Conservation (phyloP, 2,113 vertebrate species). For the Bubo bubo region DNA sequence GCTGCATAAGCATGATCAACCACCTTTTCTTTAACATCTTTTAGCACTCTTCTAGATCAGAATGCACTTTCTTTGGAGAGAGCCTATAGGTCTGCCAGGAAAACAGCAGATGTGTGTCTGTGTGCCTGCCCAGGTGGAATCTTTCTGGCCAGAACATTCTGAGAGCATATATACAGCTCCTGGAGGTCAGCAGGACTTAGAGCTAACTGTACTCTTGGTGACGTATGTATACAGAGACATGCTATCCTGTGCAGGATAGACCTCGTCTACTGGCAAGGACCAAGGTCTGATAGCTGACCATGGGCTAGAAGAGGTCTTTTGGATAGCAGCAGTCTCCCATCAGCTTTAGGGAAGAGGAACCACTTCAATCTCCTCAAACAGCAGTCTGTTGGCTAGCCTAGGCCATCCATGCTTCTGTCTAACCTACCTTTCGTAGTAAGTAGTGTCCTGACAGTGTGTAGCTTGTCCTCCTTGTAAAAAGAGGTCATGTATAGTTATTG, state of each 20-base stretch:
- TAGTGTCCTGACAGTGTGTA: background rate
- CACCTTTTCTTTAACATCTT: background rate
- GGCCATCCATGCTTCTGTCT: background rate
- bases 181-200: background rate
- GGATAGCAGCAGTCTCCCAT: background rate
- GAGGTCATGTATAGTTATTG: background rate
- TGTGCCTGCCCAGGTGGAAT: background rate
- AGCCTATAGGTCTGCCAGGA: background rate
- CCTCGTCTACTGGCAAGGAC: background rate
- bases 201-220: background rate
- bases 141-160: background rate
- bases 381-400: background rate
- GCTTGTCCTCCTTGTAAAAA: background rate
- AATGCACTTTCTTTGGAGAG: background rate
- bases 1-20: background rate
- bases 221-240: background rate
- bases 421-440: background rate
- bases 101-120: background rate
- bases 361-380: background rate
- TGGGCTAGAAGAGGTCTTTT: background rate
- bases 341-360: background rate
- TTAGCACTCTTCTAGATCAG: background rate
- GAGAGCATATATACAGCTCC: background rate
- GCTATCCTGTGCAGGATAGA: background rate
- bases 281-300: background rate